These are phyloP conservation scores for Chelidonichthys spinosus DNA, from an alignment of 2,797 vertebrate genomes.

Conservation along the genomic window DNA sequence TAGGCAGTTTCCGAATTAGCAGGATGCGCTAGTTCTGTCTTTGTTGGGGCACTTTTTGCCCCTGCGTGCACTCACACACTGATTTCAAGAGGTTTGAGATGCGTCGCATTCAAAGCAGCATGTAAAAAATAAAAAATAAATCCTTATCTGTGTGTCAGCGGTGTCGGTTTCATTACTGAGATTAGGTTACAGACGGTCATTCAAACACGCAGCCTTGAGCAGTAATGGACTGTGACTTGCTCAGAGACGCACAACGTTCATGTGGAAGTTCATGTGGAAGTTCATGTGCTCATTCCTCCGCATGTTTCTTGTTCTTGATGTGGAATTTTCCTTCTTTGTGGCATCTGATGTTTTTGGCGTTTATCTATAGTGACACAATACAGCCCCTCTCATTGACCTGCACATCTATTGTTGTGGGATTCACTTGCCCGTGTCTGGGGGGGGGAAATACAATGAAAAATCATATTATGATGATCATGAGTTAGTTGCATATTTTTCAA, in stretches of 20 bases:
- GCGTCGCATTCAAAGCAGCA: conserved; percentile 3
- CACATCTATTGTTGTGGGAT: conserved; percentile 42
- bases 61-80: conserved; percentile 7
- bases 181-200: conserved; percentile 59
- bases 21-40: conserved; percentile 54
- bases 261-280: conserved; percentile 18
- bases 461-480: conserved; percentile 31
- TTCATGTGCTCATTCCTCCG: conserved; percentile 22
- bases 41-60: conserved; percentile 30
- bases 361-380: conserved; percentile 28
- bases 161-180: conserved; percentile 51
- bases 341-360: conserved; percentile 12
- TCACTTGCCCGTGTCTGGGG: conserved; percentile 17
- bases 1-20: conserved; percentile 42
- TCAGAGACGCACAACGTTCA: conserved; percentile 9
- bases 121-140: conserved; percentile 15
- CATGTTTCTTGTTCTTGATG: conserved; percentile 24
- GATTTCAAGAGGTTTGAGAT: conserved; percentile 24
- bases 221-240: conserved; percentile 35
- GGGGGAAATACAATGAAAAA: conserved; percentile 5
- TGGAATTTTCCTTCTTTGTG: conserved; percentile 46
- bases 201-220: conserved; percentile 55
- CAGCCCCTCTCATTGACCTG: conserved; percentile 25
- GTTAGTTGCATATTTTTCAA: conserved; percentile 41
- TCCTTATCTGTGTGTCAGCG: conserved; percentile 39